Evolutionary conservation across 2,797 vertebrate species (phyloP).

Genomic region (Hybognathus amarus): DNA sequence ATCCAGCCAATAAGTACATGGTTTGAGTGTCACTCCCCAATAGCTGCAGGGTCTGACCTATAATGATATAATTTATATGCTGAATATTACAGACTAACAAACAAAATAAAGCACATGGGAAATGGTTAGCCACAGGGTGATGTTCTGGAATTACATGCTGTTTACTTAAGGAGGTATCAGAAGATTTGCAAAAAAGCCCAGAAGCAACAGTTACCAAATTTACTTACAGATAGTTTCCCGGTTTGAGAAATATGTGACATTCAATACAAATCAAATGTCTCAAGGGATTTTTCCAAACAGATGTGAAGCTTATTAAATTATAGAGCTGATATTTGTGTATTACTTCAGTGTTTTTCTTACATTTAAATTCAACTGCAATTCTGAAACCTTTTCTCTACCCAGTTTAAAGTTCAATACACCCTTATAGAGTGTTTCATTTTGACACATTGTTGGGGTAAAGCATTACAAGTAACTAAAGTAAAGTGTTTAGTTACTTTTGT

Average conservation of each 20-base stretch:
- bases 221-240: slow-evolving; percentile 47
- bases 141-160: slow-evolving; percentile 60
- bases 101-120: slow-evolving; percentile 56
- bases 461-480: neutral
- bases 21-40: slow-evolving; percentile 57
- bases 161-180: slow-evolving; percentile 64
- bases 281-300: neutral
- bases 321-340: slow-evolving; percentile 2
- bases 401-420: neutral
- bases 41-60: slow-evolving; percentile 66
- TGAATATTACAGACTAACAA: slow-evolving; percentile 61
- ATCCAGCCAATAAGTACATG: slow-evolving; percentile 62
- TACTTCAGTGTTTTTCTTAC: no score
- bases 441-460: no score
- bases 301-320: neutral
- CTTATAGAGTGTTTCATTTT: neutral
- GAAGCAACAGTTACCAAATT: slow-evolving; percentile 26
- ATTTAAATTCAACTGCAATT: no score
- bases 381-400: no score
- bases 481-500: no score
- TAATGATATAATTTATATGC: slow-evolving; percentile 64
- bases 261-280: slow-evolving; percentile 11
- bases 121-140: slow-evolving; percentile 67
- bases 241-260: slow-evolving; percentile 45
- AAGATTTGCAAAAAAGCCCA: slow-evolving; percentile 41